phyloP scores from a whole-genome alignment of 30 jellyfish, hydroid and myxozoan genomes.

The Euphysa ruthae region DNA sequence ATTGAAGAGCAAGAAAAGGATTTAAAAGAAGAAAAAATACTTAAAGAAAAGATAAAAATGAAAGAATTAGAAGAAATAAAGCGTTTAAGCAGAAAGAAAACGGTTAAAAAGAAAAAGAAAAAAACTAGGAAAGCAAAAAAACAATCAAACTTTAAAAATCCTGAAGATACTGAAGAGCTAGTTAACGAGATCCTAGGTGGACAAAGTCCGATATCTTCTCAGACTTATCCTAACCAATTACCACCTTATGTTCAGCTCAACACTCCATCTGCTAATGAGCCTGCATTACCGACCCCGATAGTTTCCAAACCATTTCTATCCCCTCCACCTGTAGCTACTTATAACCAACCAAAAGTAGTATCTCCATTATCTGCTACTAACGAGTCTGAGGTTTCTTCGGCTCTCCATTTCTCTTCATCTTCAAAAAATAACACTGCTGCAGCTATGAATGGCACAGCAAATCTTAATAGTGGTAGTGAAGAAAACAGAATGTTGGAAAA shows the following conservation, averaged over 20 bases:
- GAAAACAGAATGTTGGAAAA: conserved; percentile 47
- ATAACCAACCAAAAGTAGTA: too few species aligned
- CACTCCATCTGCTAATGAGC: neutral
- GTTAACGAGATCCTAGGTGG: neutral
- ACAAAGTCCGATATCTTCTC: neutral
- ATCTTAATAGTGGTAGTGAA: neutral
- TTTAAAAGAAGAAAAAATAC: neutral
- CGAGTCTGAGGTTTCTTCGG: too few species aligned
- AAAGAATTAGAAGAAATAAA: conserved; percentile 6
- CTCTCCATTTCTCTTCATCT: neutral
- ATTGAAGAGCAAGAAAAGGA: neutral
- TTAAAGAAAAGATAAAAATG: conserved; percentile 26
- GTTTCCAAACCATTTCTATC: too few species aligned
- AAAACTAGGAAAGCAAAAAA: conserved; percentile 28
- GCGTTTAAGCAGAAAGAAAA: conserved; percentile 5
- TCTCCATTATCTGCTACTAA: too few species aligned
- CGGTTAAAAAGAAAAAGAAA: conserved; percentile 12
- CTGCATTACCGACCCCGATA: neutral
- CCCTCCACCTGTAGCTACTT: too few species aligned
- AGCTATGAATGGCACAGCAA: neutral
- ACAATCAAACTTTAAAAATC: conserved; percentile 3
- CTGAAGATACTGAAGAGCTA: conserved; percentile 5
- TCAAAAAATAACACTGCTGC: neutral
- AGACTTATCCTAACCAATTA: neutral
- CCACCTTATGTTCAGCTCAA: too few species aligned